These are phyloP conservation scores for Cryptophagus acutangulus DNA, from an alignment of 2,888 invertebrate genomes.

Conservation along the genomic window DNA sequence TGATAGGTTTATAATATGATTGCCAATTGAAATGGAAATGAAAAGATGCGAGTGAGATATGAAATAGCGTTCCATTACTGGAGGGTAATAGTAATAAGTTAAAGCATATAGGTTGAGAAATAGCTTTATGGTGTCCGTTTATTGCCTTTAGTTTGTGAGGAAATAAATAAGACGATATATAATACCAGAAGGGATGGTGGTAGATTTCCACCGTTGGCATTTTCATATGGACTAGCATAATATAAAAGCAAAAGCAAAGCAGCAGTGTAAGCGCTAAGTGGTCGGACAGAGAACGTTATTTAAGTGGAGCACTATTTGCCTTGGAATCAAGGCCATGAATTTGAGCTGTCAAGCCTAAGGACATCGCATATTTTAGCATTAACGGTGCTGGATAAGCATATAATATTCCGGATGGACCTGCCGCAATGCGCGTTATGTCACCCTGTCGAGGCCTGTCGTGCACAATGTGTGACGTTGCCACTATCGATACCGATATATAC, in stretches of 20 bases:
- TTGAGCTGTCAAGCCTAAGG: slow-evolving; percentile 33
- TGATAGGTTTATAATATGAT: too few species aligned
- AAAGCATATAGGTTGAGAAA: too few species aligned
- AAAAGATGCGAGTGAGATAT: too few species aligned
- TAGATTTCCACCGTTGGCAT: slow-evolving; percentile 26
- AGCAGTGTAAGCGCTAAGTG: slow-evolving; percentile 29
- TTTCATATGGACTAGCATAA: slow-evolving; percentile 25
- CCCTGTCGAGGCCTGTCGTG: slow-evolving; percentile 3
- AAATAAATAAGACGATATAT: slow-evolving; percentile 22
- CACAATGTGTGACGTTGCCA: slow-evolving; percentile 6
- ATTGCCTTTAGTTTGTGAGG: slow-evolving; percentile 22
- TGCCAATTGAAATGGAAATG: too few species aligned
- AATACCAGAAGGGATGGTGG: slow-evolving; percentile 13
- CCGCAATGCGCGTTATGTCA: slow-evolving; percentile 25
- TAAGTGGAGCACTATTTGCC: slow-evolving; percentile 37
- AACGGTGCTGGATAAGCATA: slow-evolving; percentile 34
- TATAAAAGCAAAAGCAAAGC: too few species aligned
- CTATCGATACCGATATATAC: too few species aligned
- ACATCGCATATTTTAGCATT: slow-evolving; percentile 34
- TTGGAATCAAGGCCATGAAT: slow-evolving; percentile 37
- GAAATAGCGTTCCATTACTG: slow-evolving; percentile 3
- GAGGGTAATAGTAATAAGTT: neutral
- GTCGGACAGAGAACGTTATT: slow-evolving; percentile 34
- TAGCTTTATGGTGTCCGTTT: too few species aligned
- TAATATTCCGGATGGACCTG: slow-evolving; percentile 32